Base-by-base conservation (phyloP, 2,888 invertebrate species). In the Eupithecia subumbrata region DNA sequence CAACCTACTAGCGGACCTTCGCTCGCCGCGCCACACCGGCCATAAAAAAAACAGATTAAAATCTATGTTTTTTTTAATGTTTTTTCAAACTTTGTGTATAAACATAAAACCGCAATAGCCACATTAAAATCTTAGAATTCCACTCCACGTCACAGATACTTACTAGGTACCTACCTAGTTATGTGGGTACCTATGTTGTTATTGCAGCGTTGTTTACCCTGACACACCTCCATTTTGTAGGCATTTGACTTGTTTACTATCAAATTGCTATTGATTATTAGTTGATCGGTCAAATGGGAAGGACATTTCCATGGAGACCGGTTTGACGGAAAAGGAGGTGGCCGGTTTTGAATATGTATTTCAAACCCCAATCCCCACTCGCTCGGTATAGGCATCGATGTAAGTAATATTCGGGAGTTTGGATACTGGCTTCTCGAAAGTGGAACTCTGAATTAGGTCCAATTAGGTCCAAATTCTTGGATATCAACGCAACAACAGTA, bases 161-260 rank as follows among this genome's bases (percentile, higher is more conserved):
- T 30, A 30, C 30, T n/a, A n/a, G n/a, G n/a, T n/a, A n/a, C n/a
- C n/a, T 30, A 64, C 18, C 5, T 64, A 64, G 34, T 25, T 60
- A 14, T 43, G 22, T 60, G 22, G 1, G 60, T 56, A 56, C 52
- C n/a, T n/a, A n/a, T 9, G n/a, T 30, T 9, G 43, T 25, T 69
- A 45, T 45, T 69, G 69, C 69, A 56, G 22, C 4, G 45, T 69
- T 69, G 69, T 69, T 69, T 69, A 48, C 69, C 69, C 69, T 69
- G 69, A 69, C 69, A 69, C 69, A 69, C 69, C 69, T 69, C 69
- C 43, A 25, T 48, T 30, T 18, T 18, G 30, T 34, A 34, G 34
- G 18, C 34, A 34, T 64, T 63, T 60, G 60, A 60, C 60, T 60
- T 60, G 60, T 60, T 60, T 60, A 60, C 60, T 60, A 60, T 60